Base-by-base conservation (phyloP, 2,113 vertebrate species). In the Aplodontia rufa region DNA sequence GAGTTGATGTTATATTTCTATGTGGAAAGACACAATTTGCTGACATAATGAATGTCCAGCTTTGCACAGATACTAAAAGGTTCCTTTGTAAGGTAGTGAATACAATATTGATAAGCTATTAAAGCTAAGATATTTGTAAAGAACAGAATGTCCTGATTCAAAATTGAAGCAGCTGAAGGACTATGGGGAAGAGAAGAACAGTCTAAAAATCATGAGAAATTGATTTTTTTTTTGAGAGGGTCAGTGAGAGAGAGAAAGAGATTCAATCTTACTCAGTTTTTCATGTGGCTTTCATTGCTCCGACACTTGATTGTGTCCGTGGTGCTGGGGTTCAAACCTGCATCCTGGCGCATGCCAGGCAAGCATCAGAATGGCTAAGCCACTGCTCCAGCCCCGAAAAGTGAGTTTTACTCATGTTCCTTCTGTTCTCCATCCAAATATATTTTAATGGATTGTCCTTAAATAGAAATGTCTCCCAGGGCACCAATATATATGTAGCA, bases 361-460 rank as follows among this genome's bases (percentile, higher is more conserved):
- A n/a, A n/a, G n/a, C n/a, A n/a, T n/a, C n/a, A n/a, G n/a, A n/a
- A n/a, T n/a, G n/a, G n/a, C n/a, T n/a, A n/a, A n/a, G n/a, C n/a
- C n/a, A n/a, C n/a, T n/a, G n/a, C n/a, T n/a, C n/a, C n/a, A n/a
- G n/a, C n/a, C n/a, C n/a, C n/a, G n/a, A n/a, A n/a, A n/a, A n/a
- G n/a, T n/a, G n/a, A n/a, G n/a, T n/a, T n/a, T n/a, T 69, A 24
- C 28, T 9, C 84, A 4, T n/a, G 28, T 30, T 80, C 82, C 42
- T 24, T 64, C 64, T n/a, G 32, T 17, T 84, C 35, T 90, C 71
- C 45, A 64, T 60, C 14, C 47, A 62, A 13, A 60, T 42, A 40
- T 58, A 81, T 82, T 93, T 78, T 87, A 94, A 91, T 60, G 26
- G 51, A 82, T 85, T 81, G 58, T 71, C 51, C 9, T 69, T 72